Percentiles rank a stretch among this genome's conserved stretches.
Conservation (phyloP, 2,113 vertebrate genomes). For the Crotalus helleri region DNA sequence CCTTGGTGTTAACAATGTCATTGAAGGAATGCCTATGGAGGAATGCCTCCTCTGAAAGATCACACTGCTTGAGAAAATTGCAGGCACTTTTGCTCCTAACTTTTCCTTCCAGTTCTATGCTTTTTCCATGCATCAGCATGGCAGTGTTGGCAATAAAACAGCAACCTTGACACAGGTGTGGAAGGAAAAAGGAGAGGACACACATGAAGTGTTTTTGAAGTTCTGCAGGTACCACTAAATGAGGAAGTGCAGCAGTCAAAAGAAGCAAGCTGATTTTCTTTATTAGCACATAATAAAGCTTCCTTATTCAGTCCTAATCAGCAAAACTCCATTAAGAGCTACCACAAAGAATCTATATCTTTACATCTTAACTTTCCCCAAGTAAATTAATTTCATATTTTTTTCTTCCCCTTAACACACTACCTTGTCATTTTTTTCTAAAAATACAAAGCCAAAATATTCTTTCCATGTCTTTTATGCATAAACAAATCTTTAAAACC, state of each 20-base stretch:
- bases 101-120: not conserved
- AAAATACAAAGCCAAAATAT: not conserved
- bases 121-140: not conserved
- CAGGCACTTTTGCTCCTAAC: not conserved
- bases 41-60: not conserved
- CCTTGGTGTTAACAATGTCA: not conserved
- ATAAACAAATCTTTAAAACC: not conserved
- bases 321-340: not conserved
- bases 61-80: not conserved
- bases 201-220: not conserved
- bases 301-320: not conserved
- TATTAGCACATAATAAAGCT: not conserved
- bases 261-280: not conserved
- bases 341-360: not conserved
- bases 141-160: not conserved
- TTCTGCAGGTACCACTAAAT: not conserved
- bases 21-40: not conserved
- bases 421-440: not conserved
- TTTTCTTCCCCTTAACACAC: not conserved
- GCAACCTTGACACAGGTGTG: not conserved
- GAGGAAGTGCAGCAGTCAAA: not conserved
- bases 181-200: not conserved
- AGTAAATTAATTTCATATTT: not conserved
- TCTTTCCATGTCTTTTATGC: not conserved
- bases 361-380: not conserved